Evolutionary conservation across 2,888 invertebrate species (phyloP), one percentile per base, ranked within the genome.

Genomic region (Tribolium freemani): DNA sequence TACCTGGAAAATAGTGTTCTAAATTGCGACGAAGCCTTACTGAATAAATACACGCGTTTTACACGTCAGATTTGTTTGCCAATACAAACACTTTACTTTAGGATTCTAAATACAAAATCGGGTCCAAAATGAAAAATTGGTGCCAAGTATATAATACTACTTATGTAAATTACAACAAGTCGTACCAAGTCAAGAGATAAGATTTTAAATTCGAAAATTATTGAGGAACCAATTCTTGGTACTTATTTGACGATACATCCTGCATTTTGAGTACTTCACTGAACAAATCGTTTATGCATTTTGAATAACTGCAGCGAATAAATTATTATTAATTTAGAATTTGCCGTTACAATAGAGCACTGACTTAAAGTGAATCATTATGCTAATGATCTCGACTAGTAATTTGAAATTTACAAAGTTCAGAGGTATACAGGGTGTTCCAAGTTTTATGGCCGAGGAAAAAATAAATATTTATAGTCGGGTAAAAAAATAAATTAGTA

Each of bases 161-260:
- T 26, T 26, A 26, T 26, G 26, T 26, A 26, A 26, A 26, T 26
- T 26, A 5, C 5, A 5, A 26, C 26, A 26, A 26, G 21, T 21
- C 26, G 3, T 26, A 26, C 26, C n/a, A n/a, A n/a, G n/a, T 26
- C 26, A 26, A 38, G 8, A 38, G 26, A 26, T 26, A 26, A 26
- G 26, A 26, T 26, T 26, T 26, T 5, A 26, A 26, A 26, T 26
- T 26, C 38, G 38, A 13, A 64, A 64, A 64, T 64, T 64, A 54
- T 44, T 11, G 38, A 68, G 71, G 66, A 67, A 69, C 75, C 73
- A 68, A 71, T 75, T 75, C 75, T 66, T 56, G 66, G 73, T 75
- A 75, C 56, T 66, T 66, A 26, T 9, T 58, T 46, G 48, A 54
- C 53, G 64, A 64, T 64, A 75, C 75, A 75, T 75, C 75, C 75